A percentile compares a stretch with the other conserved stretches of the same genome.
These are phyloP conservation scores for Cheilosia scutellata DNA, from an alignment of 2,888 invertebrate genomes.

Conservation along the genomic window DNA sequence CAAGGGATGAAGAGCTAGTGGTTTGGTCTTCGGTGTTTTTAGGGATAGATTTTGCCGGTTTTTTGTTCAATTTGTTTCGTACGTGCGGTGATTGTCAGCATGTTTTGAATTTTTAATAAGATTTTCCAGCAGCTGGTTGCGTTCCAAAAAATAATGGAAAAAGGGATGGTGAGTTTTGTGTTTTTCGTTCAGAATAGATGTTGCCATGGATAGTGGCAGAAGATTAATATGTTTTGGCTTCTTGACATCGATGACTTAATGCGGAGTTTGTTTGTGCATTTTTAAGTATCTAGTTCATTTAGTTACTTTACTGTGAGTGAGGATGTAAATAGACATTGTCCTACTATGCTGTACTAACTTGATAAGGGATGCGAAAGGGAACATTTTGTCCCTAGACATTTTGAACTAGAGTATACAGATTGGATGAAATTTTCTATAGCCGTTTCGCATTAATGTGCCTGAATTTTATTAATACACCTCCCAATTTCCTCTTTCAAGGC, in stretches of 20 bases:
- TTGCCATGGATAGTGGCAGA: conserved; percentile 1
- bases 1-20: background rate
- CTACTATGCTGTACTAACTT: no score
- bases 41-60: conserved; percentile 9
- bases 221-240: conserved; percentile 38
- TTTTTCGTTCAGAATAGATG: background rate
- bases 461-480: no score
- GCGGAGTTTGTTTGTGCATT: background rate
- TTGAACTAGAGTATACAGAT: no score
- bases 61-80: conserved; percentile 57
- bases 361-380: no score
- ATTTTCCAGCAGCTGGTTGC: background rate
- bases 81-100: conserved; percentile 65
- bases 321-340: no score
- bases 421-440: no score
- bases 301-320: no score
- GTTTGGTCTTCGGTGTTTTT: conserved; percentile 12
- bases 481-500: no score
- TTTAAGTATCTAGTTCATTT: no score
- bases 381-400: no score
- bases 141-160: background rate
- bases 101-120: conserved; percentile 67
- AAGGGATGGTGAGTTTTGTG: background rate
- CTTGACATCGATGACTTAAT: conserved; percentile 32
- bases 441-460: no score